A percentile compares a stretch with the other conserved stretches of the same genome.
Conservation (phyloP, 2,888 invertebrate genomes). For the Microctonus aethiopoides region DNA sequence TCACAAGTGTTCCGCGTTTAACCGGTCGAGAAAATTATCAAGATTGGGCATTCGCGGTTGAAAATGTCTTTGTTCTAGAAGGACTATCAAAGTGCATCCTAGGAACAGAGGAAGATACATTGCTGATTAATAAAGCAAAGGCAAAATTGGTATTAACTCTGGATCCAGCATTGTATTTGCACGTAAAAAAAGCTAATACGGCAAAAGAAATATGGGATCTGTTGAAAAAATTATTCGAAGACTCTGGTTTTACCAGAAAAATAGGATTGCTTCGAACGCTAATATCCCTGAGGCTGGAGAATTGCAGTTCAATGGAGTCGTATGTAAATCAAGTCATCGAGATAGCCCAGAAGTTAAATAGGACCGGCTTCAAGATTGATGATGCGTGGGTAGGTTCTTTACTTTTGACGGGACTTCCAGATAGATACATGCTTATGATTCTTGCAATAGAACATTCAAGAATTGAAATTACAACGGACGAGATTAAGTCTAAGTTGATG, state of each 20-base stretch:
- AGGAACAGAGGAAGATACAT: not conserved
- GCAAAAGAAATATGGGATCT: not conserved
- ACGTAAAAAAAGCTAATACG: not conserved
- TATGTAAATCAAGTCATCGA: conserved; percentile 1
- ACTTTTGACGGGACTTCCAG: conserved; percentile 29
- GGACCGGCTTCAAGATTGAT: conserved; percentile 12
- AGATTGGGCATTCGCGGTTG: not conserved
- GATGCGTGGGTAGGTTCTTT: conserved; percentile 14
- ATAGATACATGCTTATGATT: conserved; percentile 36
- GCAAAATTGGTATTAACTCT: not conserved
- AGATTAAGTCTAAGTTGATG: conserved; percentile 50
- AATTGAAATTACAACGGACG: conserved; percentile 45
- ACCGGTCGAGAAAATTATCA: conserved; percentile 7
- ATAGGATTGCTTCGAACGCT: not conserved
- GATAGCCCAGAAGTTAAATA: conserved; percentile 21
- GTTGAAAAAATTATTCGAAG: not conserved
- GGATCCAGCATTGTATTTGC: not conserved
- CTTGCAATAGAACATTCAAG: conserved; percentile 34
- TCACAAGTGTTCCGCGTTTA: too few relatives aligned
- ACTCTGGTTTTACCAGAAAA: not conserved
- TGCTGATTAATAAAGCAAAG: not conserved
- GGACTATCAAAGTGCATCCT: not conserved
- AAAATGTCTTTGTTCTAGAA: not conserved
- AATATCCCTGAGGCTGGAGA: conserved; percentile 1
- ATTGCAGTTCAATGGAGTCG: not conserved